Conservation (phyloP, 2,113 vertebrate genomes). For the Oncorhynchus tshawytscha region DNA sequence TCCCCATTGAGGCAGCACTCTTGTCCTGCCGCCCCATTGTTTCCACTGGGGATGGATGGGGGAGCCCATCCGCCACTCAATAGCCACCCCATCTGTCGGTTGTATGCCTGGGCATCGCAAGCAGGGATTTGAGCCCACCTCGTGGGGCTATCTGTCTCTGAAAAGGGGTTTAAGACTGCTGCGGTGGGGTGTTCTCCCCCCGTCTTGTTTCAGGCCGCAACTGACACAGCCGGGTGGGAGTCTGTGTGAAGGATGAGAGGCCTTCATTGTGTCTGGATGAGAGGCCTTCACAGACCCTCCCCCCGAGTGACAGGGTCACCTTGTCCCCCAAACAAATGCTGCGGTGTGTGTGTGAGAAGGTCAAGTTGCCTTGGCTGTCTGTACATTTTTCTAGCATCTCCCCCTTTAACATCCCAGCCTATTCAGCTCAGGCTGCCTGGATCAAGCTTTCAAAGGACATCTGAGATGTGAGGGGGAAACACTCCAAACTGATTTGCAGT, state of each 20-base stretch:
- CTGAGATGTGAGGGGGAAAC: slow-evolving; percentile 33
- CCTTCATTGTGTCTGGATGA: slow-evolving; percentile 69
- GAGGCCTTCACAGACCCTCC: slow-evolving; percentile 67
- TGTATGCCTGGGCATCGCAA: slow-evolving; percentile 68
- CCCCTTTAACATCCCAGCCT: slow-evolving; percentile 67
- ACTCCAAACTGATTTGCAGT: slow-evolving; percentile 47
- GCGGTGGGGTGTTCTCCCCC: slow-evolving; percentile 41
- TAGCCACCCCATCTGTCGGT: slow-evolving; percentile 76
- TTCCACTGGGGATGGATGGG: slow-evolving; percentile 67
- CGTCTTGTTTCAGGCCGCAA: slow-evolving; percentile 12
- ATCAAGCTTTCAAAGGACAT: slow-evolving; percentile 10
- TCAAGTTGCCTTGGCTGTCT: no score
- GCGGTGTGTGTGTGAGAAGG: slow-evolving; percentile 51
- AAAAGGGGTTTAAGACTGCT: slow-evolving; percentile 60
- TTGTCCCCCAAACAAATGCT: slow-evolving; percentile 73
- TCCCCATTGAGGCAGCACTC: slow-evolving; percentile 67
- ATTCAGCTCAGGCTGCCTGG: slow-evolving; percentile 62
- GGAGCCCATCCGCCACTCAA: slow-evolving; percentile 71
- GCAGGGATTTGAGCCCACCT: slow-evolving; percentile 57
- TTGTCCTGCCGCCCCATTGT: slow-evolving; percentile 75
- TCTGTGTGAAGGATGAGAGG: slow-evolving; percentile 65
- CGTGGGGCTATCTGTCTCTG: slow-evolving; percentile 60
- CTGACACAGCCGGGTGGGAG: slow-evolving; percentile 51
- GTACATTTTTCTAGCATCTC: slow-evolving; percentile 73
- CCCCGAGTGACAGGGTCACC: slow-evolving; percentile 76